These are phyloP conservation scores for Sebastes kiyomatsui DNA, from an alignment of 2,797 vertebrate species.

Conservation along the genomic window DNA sequence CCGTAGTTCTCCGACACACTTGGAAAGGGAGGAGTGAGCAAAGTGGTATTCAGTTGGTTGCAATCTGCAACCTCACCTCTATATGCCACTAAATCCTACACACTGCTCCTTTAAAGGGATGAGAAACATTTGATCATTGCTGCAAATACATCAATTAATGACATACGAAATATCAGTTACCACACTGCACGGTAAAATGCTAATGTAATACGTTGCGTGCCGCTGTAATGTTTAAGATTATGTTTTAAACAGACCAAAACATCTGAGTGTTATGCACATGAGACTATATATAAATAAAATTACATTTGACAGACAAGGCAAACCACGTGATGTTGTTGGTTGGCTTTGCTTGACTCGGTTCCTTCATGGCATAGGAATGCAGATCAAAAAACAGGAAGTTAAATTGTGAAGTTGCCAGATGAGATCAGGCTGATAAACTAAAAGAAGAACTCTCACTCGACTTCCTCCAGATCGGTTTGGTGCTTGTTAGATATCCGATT, in stretches of 20 bases:
- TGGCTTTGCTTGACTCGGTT: neutral
- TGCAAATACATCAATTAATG: neutral
- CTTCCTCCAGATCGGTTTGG: slow-evolving; percentile 1
- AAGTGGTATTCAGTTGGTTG: neutral
- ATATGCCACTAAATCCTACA: too few species aligned
- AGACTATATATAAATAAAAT: neutral
- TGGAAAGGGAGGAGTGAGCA: too few species aligned
- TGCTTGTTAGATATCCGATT: neutral
- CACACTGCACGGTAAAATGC: neutral
- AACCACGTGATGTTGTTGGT: neutral
- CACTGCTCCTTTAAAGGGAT: neutral
- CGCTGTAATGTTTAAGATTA: neutral
- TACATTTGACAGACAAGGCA: neutral
- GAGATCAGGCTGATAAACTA: neutral
- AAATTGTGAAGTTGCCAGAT: neutral
- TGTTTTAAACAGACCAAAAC: neutral
- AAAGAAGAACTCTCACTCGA: slow-evolving; percentile 11
- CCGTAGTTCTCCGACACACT: too few species aligned
- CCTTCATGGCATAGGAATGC: neutral
- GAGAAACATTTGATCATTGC: neutral
- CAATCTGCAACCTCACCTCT: too few species aligned
- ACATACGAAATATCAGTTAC: neutral
- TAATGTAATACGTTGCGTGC: neutral
- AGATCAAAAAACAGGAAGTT: slow-evolving; percentile 40
- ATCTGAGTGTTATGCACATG: neutral